Evolutionary conservation across 1,140 invertebrate genomes (phyloP).

Genomic region (Camponotus pennsylvanicus): DNA sequence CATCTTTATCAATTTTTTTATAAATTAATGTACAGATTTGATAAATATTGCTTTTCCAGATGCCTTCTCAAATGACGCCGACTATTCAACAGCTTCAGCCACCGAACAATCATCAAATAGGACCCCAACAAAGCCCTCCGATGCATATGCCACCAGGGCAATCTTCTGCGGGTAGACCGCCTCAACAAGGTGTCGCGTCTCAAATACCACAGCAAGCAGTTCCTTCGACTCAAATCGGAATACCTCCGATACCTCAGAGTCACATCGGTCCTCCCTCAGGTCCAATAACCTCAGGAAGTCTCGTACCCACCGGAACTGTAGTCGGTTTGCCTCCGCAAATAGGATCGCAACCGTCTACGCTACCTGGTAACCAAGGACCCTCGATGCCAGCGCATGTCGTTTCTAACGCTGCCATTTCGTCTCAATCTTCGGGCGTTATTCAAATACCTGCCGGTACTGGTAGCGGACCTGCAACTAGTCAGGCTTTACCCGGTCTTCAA

Average conservation of each 20-base stretch:
- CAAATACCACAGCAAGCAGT: constrained; percentile 61
- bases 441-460: constrained; percentile 55
- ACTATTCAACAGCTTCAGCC: constrained; percentile 74
- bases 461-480: constrained; percentile 43
- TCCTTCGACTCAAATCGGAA: constrained; percentile 66
- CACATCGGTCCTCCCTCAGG: constrained; percentile 63
- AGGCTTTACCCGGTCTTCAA: constrained; percentile 60
- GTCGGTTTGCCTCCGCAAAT: constrained; percentile 68
- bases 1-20: not conserved
- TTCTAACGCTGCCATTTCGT: constrained; percentile 61
- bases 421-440: constrained; percentile 61
- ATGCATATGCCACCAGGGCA: constrained; percentile 65
- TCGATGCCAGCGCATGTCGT: constrained; percentile 55
- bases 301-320: constrained; percentile 44
- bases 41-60: constrained; percentile 52
- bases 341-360: constrained; percentile 61
- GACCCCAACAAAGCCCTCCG: constrained; percentile 65
- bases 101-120: constrained; percentile 71
- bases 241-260: constrained; percentile 54
- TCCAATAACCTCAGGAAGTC: constrained; percentile 51
- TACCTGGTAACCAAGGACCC: constrained; percentile 64
- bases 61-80: constrained; percentile 71
- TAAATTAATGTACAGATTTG: not conserved
- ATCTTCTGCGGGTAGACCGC: constrained; percentile 57
- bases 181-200: constrained; percentile 51